These are phyloP conservation scores for Actinernus sp. DNA, from an alignment of 92 coral and sea anemone species.

Conservation along the genomic window DNA sequence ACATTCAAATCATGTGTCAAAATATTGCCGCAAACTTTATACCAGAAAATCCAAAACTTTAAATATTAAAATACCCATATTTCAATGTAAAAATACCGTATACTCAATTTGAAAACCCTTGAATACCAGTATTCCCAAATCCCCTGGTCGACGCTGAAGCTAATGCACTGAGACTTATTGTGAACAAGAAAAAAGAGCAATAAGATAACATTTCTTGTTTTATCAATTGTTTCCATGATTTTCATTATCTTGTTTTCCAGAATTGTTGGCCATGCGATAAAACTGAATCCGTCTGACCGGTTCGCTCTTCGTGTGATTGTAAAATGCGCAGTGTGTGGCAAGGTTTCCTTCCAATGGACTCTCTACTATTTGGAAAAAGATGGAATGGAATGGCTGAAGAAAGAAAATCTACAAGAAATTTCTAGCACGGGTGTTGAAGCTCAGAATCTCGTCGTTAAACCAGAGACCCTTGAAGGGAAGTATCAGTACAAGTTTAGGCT, in stretches of 20 bases:
- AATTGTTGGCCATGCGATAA: conserved; percentile 6
- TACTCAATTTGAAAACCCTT: no score
- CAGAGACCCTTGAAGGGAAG: conserved; percentile 50
- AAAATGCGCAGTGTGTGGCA: conserved; percentile 55
- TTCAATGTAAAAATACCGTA: no score
- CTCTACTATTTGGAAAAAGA: neutral
- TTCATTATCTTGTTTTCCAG: conserved; percentile 2
- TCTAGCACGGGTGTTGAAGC: conserved; percentile 14
- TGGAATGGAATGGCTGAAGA: neutral
- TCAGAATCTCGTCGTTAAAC: conserved; percentile 56
- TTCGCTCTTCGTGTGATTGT: conserved; percentile 33
- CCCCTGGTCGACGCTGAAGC: no score
- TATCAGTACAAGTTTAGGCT: conserved; percentile 22
- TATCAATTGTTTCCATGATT: neutral
- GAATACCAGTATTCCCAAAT: no score
- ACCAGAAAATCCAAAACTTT: no score
- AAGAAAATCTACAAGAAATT: conserved; percentile 3
- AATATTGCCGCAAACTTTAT: no score
- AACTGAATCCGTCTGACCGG: conserved; percentile 75
- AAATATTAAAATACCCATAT: no score
- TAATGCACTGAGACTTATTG: no score
- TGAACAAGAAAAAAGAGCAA: no score
- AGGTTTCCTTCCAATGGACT: conserved; percentile 23
- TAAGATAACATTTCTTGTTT: no score
- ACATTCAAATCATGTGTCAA: no score